These are phyloP conservation scores for Tribolium madens DNA, from an alignment of 1,140 invertebrate genomes.

Conservation along the genomic window DNA sequence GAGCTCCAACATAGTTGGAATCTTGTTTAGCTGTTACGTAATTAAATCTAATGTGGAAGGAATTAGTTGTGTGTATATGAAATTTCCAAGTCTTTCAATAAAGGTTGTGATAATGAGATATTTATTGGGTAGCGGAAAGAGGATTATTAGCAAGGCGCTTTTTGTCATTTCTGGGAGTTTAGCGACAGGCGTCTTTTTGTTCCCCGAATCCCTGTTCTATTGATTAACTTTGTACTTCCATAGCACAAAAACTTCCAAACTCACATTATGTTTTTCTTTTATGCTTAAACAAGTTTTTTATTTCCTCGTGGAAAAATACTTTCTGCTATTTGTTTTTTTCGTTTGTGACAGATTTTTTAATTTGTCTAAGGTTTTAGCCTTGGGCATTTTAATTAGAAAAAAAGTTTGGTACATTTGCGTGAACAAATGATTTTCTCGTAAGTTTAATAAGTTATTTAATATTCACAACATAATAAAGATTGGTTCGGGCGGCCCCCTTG, in stretches of 20 bases:
- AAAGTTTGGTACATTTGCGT: slow-evolving; percentile 29
- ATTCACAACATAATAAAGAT: slow-evolving; percentile 33
- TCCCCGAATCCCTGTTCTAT: slow-evolving; percentile 36
- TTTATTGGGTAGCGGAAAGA: slow-evolving; percentile 16
- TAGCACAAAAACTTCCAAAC: slow-evolving; percentile 27
- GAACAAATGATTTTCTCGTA: slow-evolving; percentile 27
- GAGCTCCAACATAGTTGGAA: too few species aligned
- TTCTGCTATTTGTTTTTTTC: background rate
- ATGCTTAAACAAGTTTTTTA: slow-evolving; percentile 34
- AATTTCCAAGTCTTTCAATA: background rate
- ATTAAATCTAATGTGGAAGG: background rate
- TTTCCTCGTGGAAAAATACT: slow-evolving; percentile 10
- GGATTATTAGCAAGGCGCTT: slow-evolving; percentile 41
- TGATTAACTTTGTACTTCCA: slow-evolving; percentile 45
- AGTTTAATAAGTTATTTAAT: slow-evolving; percentile 40
- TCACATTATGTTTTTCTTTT: slow-evolving; percentile 38
- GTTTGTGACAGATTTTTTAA: slow-evolving; percentile 9
- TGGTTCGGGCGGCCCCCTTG: background rate
- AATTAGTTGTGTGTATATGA: background rate
- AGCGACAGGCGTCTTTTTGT: slow-evolving; percentile 41
- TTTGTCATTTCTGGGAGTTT: slow-evolving; percentile 40
- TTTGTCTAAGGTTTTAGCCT: background rate
- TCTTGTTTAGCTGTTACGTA: too few species aligned
- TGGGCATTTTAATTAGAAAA: slow-evolving; percentile 31
- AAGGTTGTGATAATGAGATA: slow-evolving; percentile 26